Evolutionary conservation across 2,888 invertebrate species (phyloP).

Genomic region (Chironomus tentans): DNA sequence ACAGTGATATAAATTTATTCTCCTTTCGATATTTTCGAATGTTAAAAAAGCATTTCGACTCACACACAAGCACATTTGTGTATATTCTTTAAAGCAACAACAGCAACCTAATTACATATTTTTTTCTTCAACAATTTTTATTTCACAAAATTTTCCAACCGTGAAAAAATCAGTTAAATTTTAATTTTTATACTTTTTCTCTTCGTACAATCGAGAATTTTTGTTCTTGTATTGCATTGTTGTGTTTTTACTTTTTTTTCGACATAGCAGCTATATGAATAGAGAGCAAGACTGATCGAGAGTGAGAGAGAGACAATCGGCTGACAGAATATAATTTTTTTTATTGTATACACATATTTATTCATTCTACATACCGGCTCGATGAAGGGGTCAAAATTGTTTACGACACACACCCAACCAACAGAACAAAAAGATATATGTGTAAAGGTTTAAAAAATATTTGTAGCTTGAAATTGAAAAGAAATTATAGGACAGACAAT

Average conservation of each 20-base stretch:
- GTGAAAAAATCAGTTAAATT: conserved; percentile 28
- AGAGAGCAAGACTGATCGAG: not conserved
- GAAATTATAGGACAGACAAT: conserved; percentile 1
- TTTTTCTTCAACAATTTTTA: conserved; percentile 23
- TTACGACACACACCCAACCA: conserved; percentile 24
- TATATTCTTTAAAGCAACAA: conserved; percentile 5
- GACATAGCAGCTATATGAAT: not conserved
- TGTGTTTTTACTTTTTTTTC: not conserved
- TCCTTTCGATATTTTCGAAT: not conserved
- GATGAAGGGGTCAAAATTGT: conserved; percentile 26
- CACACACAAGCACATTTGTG: not conserved
- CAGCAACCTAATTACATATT: conserved; percentile 28
- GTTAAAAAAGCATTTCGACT: not conserved
- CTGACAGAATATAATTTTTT: not conserved
- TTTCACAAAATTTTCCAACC: conserved; percentile 27
- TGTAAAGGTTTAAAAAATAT: too few relatives aligned
- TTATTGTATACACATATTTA: too few relatives aligned
- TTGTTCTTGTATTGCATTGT: not conserved
- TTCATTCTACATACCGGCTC: not conserved
- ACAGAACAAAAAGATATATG: not conserved
- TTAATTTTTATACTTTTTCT: conserved; percentile 19
- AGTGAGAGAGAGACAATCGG: not conserved
- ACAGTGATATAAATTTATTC: conserved; percentile 2
- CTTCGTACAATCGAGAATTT: conserved; percentile 13
- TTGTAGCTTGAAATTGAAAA: not conserved